phyloP scores from a whole-genome alignment of 1,140 invertebrate species.

The Apis cerana region DNA sequence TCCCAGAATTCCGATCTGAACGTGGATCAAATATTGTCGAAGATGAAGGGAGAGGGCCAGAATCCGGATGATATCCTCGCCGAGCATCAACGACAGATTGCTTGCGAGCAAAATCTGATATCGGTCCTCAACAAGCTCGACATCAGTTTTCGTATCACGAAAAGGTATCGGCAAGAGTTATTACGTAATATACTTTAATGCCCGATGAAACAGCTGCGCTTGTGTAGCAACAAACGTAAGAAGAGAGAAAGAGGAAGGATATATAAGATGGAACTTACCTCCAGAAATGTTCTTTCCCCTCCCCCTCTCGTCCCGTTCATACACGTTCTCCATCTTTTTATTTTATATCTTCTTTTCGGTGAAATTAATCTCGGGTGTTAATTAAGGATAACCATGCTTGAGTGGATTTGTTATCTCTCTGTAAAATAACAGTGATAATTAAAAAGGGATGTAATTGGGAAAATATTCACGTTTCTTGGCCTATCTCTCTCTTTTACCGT shows the following conservation, averaged over 20 bases:
- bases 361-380: too few species aligned
- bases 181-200: conserved; percentile 8
- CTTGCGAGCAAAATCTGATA: conserved; percentile 47
- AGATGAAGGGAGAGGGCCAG: conserved; percentile 15
- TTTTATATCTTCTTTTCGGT: too few species aligned
- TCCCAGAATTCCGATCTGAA: conserved; percentile 15
- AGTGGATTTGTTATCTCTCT: too few species aligned
- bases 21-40: conserved; percentile 31
- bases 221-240: not conserved
- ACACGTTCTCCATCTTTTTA: not conserved
- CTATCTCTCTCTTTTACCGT: not conserved
- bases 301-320: not conserved
- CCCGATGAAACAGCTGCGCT: not conserved
- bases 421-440: too few species aligned
- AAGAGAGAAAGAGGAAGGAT: not conserved
- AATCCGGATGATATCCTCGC: conserved; percentile 38
- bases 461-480: not conserved
- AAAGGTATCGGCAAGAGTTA: conserved; percentile 51
- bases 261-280: too few species aligned
- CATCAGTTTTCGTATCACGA: conserved; percentile 48
- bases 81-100: conserved; percentile 46
- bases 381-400: too few species aligned
- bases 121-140: conserved; percentile 49
- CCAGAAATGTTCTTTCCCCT: not conserved
- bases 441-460: too few species aligned